Evolutionary conservation across 2,888 invertebrate genomes (phyloP).

Genomic region (Pseudococcus viburni): DNA sequence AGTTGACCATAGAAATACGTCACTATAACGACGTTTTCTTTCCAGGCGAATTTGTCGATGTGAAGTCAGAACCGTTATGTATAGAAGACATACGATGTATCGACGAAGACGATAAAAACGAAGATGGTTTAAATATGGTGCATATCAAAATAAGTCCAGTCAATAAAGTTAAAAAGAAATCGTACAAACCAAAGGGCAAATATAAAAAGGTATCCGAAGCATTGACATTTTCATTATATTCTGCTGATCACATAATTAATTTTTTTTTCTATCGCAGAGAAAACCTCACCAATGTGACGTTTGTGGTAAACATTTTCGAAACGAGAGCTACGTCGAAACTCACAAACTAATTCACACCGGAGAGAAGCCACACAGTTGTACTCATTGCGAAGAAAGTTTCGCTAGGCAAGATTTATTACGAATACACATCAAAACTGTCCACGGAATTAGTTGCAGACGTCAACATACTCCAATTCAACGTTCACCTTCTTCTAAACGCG

Average conservation of each 20-base stretch:
- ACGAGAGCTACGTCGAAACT: neutral
- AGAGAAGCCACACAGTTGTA: neutral
- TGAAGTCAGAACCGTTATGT: neutral
- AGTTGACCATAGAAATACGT: neutral
- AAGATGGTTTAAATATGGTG: neutral
- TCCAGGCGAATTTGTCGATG: neutral
- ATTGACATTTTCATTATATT: neutral
- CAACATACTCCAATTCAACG: neutral
- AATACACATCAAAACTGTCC: neutral
- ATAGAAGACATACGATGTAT: neutral
- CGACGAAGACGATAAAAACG: neutral
- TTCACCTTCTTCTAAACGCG: constrained; percentile 1
- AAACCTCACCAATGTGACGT: constrained; percentile 38
- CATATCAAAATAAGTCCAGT: neutral
- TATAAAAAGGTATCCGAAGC: constrained; percentile 16
- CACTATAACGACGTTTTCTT: neutral
- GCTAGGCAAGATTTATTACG: constrained; percentile 34
- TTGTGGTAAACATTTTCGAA: constrained; percentile 5
- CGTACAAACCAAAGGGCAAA: neutral
- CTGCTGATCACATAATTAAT: neutral
- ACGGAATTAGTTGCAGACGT: neutral
- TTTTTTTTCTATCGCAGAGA: neutral
- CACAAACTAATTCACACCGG: constrained; percentile 32
- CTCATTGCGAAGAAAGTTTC: neutral
- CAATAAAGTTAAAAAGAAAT: neutral